Conservation (phyloP, 2,113 vertebrate genomes). For the Acanthisitta chloris region DNA sequence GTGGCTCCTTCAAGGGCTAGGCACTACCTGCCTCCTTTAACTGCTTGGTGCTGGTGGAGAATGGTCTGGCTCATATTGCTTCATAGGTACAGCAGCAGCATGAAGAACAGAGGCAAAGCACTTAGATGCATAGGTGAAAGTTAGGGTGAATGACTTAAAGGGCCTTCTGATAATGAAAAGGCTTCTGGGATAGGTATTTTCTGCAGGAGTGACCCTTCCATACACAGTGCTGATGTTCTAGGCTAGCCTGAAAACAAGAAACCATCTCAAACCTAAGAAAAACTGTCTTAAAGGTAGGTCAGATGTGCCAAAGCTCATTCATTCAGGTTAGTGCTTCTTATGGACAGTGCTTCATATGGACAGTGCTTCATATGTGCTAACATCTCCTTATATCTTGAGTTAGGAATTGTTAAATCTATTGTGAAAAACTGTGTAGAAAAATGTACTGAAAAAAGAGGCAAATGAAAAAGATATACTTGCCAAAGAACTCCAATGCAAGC, state of each 20-base stretch:
- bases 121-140: background rate
- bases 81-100: background rate
- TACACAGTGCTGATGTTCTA: background rate
- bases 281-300: background rate
- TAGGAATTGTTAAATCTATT: background rate
- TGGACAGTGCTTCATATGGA: background rate
- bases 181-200: background rate
- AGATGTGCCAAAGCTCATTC: background rate
- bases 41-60: background rate
- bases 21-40: background rate
- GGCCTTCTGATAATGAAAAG: background rate
- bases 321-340: background rate
- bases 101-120: background rate
- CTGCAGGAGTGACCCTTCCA: background rate
- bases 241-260: background rate
- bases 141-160: background rate
- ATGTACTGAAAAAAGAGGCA: background rate
- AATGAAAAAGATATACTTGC: background rate
- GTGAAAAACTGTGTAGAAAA: background rate
- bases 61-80: rapidly evolving
- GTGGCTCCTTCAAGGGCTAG: background rate
- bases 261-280: background rate
- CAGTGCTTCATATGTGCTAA: background rate
- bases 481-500: background rate
- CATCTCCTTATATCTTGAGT: background rate